Conservation (phyloP, 2,888 invertebrate genomes). For the Drosophila trichaetosa region DNA sequence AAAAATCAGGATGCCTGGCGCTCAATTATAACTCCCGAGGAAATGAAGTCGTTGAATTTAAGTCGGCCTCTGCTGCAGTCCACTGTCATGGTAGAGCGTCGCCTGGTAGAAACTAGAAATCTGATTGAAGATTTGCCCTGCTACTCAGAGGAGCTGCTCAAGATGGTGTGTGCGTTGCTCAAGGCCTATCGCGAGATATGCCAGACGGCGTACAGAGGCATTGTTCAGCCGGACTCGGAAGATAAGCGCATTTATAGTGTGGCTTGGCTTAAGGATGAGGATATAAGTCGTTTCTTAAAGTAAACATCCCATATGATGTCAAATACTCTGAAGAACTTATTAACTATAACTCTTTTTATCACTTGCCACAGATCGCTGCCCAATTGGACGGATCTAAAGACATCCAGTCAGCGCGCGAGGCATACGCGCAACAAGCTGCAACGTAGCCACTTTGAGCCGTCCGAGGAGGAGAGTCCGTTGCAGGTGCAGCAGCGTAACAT, state of each 20-base stretch:
- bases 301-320: conserved; percentile 77
- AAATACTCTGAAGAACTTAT: too few relatives aligned
- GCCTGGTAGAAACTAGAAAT: conserved; percentile 87
- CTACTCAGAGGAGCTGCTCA: conserved; percentile 91
- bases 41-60: conserved; percentile 87
- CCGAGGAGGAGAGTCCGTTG: conserved; percentile 91
- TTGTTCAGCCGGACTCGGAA: conserved; percentile 91
- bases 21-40: conserved; percentile 89
- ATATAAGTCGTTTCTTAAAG: conserved; percentile 96
- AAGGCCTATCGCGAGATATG: conserved; percentile 91
- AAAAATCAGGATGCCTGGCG: conserved; percentile 93
- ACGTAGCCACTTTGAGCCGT: conserved; percentile 85
- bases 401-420: conserved; percentile 74
- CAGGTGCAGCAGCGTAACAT: conserved; percentile 92
- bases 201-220: conserved; percentile 90
- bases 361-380: conserved; percentile 88
- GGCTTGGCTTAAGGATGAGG: conserved; percentile 96
- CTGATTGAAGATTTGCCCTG: conserved; percentile 90
- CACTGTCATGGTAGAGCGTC: conserved; percentile 89
- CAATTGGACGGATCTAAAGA: conserved; percentile 90
- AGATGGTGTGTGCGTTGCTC: conserved; percentile 89
- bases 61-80: conserved; percentile 89
- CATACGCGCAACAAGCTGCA: conserved; percentile 82
- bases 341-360: not conserved
- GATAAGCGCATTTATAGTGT: conserved; percentile 93